Percentiles rank a stretch among this genome's conserved stretches.
Evolutionary conservation across 2,888 invertebrate genomes (phyloP).

Genomic region (Rambutsinella grinnellia): DNA sequence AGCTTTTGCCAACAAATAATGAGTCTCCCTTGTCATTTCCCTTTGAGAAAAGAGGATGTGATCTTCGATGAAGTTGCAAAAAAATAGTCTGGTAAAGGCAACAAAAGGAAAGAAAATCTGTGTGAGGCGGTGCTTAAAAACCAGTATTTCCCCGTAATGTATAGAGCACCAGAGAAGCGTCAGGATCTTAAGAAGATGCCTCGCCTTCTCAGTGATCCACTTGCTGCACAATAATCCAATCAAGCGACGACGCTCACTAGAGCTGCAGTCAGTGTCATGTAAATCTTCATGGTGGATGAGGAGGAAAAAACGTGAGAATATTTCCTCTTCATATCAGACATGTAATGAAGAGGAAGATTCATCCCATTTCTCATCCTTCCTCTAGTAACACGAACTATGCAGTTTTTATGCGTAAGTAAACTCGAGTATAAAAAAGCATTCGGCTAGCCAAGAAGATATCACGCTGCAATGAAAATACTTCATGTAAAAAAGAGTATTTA

Average conservation of each 20-base stretch:
- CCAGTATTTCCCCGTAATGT: conserved; percentile 33
- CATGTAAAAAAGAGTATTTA: not conserved
- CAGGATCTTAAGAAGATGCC: conserved; percentile 17
- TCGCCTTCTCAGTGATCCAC: conserved; percentile 48
- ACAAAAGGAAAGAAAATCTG: not conserved
- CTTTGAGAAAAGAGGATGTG: not conserved
- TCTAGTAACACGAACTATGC: conserved; percentile 33
- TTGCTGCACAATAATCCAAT: conserved; percentile 55
- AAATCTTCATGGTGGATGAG: conserved; percentile 12
- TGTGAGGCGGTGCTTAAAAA: conserved; percentile 39
- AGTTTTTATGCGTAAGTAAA: conserved; percentile 54
- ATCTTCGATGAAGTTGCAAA: conserved; percentile 4
- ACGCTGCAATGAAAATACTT: conserved; percentile 40
- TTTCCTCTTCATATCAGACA: not conserved
- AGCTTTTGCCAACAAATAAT: not conserved
- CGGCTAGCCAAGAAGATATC: conserved; percentile 20
- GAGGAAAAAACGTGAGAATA: conserved; percentile 39
- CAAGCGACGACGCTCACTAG: conserved; percentile 45
- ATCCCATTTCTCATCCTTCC: conserved; percentile 32
- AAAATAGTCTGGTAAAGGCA: not conserved
- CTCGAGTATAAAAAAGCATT: conserved; percentile 3
- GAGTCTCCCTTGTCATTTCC: not conserved
- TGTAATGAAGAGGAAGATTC: conserved; percentile 17
- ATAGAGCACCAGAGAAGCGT: conserved; percentile 19
- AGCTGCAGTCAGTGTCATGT: not conserved